These are phyloP conservation scores for Epizoanthus fatuus DNA, from an alignment of 92 coral and sea anemone genomes.

Conservation along the genomic window DNA sequence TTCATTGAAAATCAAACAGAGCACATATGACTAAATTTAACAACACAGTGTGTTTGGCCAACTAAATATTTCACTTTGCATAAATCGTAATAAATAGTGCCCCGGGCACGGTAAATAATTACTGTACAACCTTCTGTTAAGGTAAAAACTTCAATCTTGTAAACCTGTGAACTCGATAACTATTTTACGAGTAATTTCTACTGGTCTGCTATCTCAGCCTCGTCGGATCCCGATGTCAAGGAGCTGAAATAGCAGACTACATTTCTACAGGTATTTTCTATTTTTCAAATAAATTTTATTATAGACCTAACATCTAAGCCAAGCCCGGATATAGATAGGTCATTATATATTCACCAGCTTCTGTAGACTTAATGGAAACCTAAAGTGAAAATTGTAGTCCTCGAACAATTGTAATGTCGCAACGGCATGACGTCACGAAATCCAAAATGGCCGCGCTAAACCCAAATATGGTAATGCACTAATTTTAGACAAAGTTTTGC, in stretches of 20 bases:
- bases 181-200: not conserved
- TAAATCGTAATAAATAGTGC: conserved; percentile 17
- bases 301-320: conserved; percentile 5
- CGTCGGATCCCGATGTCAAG: too few species aligned
- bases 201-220: too few species aligned
- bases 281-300: conserved; percentile 4
- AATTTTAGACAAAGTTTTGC: too few species aligned
- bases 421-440: not conserved
- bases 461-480: too few species aligned
- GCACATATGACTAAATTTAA: too few species aligned
- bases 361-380: not conserved
- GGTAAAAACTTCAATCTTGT: not conserved
- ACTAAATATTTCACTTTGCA: not conserved
- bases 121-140: not conserved
- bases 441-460: too few species aligned
- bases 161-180: not conserved
- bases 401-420: not conserved
- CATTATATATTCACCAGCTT: not conserved
- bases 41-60: not conserved
- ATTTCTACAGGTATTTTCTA: not conserved
- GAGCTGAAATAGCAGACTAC: too few species aligned
- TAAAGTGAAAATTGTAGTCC: not conserved
- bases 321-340: conserved; percentile 6
- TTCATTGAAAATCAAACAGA: too few species aligned
- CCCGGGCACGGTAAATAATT: conserved; percentile 21